Evolutionary conservation across 2,113 vertebrate genomes (phyloP).

Genomic region (Tricholaema leucomelas): DNA sequence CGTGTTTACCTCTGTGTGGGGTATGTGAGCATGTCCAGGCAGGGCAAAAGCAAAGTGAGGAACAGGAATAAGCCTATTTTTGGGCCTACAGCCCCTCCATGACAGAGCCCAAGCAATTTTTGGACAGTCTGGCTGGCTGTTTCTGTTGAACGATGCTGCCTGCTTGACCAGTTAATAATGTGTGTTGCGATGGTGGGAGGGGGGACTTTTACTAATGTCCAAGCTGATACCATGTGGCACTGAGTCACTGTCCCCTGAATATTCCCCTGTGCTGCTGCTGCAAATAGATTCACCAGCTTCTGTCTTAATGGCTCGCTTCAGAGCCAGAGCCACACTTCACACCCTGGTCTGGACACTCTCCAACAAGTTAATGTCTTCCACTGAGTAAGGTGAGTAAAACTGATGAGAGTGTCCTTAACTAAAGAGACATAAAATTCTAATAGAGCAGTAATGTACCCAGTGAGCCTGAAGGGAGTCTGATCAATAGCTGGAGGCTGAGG

Average conservation of each 20-base stretch:
- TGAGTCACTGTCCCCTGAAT: background rate
- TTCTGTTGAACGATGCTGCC: background rate
- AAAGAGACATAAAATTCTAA: slow-evolving; percentile 40
- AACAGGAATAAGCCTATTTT: too few relatives aligned
- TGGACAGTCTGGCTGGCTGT: background rate
- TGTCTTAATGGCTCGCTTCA: background rate
- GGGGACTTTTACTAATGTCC: background rate
- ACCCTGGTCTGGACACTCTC: slow-evolving; percentile 6
- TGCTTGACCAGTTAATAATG: background rate
- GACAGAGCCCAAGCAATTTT: background rate
- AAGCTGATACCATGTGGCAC: background rate
- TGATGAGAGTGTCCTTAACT: slow-evolving; percentile 52
- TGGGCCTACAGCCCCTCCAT: too few relatives aligned
- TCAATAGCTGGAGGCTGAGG: slow-evolving; percentile 3
- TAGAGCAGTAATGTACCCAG: slow-evolving; percentile 4
- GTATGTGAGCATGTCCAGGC: too few relatives aligned
- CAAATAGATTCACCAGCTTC: slow-evolving; percentile 15
- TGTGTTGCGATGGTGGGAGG: background rate
- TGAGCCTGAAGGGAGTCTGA: background rate
- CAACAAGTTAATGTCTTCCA: slow-evolving; percentile 36
- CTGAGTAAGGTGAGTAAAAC: slow-evolving; percentile 45
- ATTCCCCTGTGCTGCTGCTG: background rate
- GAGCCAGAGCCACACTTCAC: slow-evolving; percentile 9
- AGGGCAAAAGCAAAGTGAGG: too few relatives aligned
- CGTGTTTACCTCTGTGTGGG: too few relatives aligned